These are phyloP conservation scores for Petrolisthes cinctipes DNA, from an alignment of 2,888 invertebrate species.

Conservation along the genomic window DNA sequence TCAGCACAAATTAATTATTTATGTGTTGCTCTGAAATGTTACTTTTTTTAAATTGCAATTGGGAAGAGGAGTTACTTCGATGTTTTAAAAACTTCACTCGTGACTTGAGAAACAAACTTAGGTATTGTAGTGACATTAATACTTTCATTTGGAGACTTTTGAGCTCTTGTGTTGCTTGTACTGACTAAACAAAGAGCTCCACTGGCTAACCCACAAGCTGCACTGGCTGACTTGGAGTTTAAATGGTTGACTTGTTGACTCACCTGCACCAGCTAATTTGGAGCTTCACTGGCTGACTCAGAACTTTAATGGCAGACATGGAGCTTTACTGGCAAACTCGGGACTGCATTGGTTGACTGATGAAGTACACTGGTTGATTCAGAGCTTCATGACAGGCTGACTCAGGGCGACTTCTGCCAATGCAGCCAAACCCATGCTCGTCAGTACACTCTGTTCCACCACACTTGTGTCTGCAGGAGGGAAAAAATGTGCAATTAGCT, in stretches of 20 bases:
- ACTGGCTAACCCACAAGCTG: too few relatives aligned
- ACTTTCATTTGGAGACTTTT: not conserved
- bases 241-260: not conserved
- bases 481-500: too few relatives aligned
- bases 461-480: conserved; percentile 63
- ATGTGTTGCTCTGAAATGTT: not conserved
- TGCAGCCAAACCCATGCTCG: conserved; percentile 74
- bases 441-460: conserved; percentile 72
- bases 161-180: conserved; percentile 11
- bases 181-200: not conserved
- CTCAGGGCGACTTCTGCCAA: conserved; percentile 76
- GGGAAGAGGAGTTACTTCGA: not conserved
- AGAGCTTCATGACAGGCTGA: conserved; percentile 56
- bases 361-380: not conserved
- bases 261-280: not conserved
- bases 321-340: too few relatives aligned
- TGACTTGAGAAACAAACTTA: not conserved
- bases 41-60: not conserved
- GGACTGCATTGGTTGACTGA: too few relatives aligned
- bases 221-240: not conserved
- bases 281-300: conserved; percentile 3
- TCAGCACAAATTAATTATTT: not conserved
- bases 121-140: not conserved
- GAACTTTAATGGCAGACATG: not conserved
- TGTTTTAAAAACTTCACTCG: conserved; percentile 5